Evolutionary conservation across 2,113 vertebrate genomes (phyloP), one percentile per base, ranked within the genome.

Genomic region (Callocephalon fimbriatum): DNA sequence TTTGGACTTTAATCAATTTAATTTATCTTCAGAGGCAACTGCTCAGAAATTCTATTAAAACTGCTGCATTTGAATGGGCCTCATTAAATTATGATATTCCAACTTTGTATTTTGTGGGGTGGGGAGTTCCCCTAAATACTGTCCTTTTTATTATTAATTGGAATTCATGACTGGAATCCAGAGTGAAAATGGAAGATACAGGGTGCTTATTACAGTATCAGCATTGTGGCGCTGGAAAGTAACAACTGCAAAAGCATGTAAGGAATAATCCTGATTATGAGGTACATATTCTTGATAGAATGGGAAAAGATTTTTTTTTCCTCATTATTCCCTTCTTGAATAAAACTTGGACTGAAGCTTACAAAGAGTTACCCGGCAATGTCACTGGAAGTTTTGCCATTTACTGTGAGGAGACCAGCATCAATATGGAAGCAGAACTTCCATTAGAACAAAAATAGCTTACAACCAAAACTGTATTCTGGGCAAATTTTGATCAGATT

Each of bases 11-110:
- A 77, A 84, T 93, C 38, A 38, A 86, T 81, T 90, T 87, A 78
- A 93, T 74, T 92, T 67, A 79, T 74, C 84, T 91, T 92, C 91
- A 94, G 94, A 92, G 50, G 59, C 38, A 89, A 44, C 62, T 71
- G 37, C 35, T 82, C 66, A 87, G 77, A 94, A 94, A 94, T 86
- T 87, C 62, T 61, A 70, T 63, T 95, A 66, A 44, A 96, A 93
- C 10, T 53, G 31, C 40, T 87, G 77, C 51, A 68, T 70, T 84
- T 0, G 0, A 90, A 90, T 51, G 12, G 35, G 4, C 15, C 20
- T 91, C 18, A 76, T 83, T 83, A 88, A 92, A 86, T 83, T 37
- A 86, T 12, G 9, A 86, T 66, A 70, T 51, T 71, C 54, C 35
- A 75, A 75, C 50, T 85, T 50, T 9, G 20, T 78, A 75, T 92